A percentile compares a stretch with the other conserved stretches of the same genome.
These are phyloP conservation scores for Pachycephus smyrnensis DNA, from an alignment of 2,888 invertebrate genomes.

Conservation along the genomic window DNA sequence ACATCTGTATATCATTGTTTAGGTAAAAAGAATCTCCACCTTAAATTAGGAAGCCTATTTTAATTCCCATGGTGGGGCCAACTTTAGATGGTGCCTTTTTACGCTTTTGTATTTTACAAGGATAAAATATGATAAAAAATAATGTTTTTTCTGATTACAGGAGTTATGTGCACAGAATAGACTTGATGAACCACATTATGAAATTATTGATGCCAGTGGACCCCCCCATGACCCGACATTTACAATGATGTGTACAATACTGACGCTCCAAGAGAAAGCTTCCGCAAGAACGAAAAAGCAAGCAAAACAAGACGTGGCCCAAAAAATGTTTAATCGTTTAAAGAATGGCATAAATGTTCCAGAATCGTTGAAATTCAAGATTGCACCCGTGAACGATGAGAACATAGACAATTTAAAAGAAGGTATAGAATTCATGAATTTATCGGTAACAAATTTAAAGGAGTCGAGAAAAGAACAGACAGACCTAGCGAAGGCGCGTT, in stretches of 20 bases:
- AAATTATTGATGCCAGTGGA: not conserved
- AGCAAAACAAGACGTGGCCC: not conserved
- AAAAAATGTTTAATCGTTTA: not conserved
- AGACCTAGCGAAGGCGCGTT: no score
- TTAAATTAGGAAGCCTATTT: no score
- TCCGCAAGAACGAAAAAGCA: not conserved
- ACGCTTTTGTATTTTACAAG: no score
- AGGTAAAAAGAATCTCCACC: no score
- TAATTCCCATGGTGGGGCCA: no score
- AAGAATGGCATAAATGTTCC: no score
- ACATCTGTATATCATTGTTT: no score
- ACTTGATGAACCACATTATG: not conserved
- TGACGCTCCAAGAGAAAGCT: not conserved
- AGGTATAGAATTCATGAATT: not conserved
- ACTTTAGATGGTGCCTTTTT: no score
- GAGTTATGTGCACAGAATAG: not conserved
- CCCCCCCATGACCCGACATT: not conserved
- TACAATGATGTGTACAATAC: not conserved
- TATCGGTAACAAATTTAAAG: not conserved
- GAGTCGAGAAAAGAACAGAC: no score
- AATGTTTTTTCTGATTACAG: not conserved
- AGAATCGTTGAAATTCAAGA: no score
- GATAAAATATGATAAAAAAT: no score
- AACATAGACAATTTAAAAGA: not conserved
- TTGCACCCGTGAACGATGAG: not conserved